These are phyloP conservation scores for Ardeotis arabs DNA, from an alignment of 2,113 vertebrate species.

Conservation along the genomic window DNA sequence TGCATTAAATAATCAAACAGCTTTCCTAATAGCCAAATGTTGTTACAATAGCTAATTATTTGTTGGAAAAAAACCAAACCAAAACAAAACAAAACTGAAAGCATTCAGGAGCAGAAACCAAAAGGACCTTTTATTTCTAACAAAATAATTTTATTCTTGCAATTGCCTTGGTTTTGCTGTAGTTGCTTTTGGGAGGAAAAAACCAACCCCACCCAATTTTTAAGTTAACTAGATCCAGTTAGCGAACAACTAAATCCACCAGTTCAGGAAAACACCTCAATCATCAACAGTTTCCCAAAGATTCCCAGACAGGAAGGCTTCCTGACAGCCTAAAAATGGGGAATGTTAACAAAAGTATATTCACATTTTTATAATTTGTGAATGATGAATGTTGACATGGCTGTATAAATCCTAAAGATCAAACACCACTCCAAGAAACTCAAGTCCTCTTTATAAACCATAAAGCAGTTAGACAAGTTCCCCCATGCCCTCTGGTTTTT, in stretches of 20 bases:
- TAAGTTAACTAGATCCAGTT: not conserved
- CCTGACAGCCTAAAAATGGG: not conserved
- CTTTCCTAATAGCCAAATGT: not conserved
- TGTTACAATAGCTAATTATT: not conserved
- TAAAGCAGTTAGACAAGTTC: not conserved
- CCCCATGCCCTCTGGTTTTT: not conserved
- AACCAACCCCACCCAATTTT: not conserved
- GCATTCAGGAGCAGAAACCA: not conserved
- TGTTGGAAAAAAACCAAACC: not conserved
- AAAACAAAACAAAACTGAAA: not conserved
- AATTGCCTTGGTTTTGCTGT: not conserved
- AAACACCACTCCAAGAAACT: not conserved
- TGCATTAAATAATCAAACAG: not conserved
- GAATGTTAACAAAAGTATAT: not conserved
- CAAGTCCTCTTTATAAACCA: not conserved
- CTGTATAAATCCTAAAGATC: not conserved
- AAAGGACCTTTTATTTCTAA: not conserved
- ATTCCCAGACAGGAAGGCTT: not conserved
- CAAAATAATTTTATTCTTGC: not conserved
- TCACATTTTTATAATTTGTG: not conserved
- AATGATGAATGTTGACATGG: not conserved
- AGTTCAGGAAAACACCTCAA: not conserved
- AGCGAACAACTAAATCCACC: not conserved
- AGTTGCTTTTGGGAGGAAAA: not conserved
- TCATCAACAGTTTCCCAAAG: not conserved